Percentiles rank a stretch among this genome's conserved stretches.
Conservation (phyloP, 2,113 vertebrate genomes). For the Orthonyx spaldingii region DNA sequence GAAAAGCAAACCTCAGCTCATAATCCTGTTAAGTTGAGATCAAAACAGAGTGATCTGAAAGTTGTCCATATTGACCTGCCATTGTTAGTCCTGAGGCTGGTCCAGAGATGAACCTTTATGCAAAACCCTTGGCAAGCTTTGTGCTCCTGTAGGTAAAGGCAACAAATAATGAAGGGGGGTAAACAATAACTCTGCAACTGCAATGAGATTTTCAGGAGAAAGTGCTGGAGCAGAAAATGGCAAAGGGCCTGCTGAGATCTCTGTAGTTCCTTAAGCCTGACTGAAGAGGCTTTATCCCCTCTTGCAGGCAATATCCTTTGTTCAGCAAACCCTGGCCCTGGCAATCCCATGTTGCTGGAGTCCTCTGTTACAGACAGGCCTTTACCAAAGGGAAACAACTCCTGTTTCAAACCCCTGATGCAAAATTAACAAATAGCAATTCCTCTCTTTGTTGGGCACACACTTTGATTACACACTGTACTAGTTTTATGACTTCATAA, state of each 20-base stretch:
- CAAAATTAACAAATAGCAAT: background rate
- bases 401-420: background rate
- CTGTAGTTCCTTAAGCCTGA: background rate
- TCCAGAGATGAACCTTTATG: background rate
- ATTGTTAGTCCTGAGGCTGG: background rate
- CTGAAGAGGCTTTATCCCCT: background rate
- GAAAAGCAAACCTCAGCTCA: background rate
- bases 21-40: background rate
- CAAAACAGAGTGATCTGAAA: background rate
- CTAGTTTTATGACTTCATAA: conserved; percentile 24
- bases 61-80: background rate
- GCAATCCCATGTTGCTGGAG: background rate
- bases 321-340: background rate
- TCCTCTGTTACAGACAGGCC: background rate
- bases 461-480: background rate
- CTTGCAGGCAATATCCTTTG: background rate
- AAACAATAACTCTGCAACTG: background rate
- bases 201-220: background rate
- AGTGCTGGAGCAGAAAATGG: background rate
- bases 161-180: background rate
- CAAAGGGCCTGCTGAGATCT: background rate
- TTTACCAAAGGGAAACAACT: background rate
- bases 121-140: background rate
- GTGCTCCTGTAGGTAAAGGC: background rate
- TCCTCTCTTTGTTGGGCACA: background rate